Evolutionary conservation across 2,797 vertebrate species (phyloP), one percentile per base, ranked within the genome.

Genomic region (Cetoscarus ocellatus): DNA sequence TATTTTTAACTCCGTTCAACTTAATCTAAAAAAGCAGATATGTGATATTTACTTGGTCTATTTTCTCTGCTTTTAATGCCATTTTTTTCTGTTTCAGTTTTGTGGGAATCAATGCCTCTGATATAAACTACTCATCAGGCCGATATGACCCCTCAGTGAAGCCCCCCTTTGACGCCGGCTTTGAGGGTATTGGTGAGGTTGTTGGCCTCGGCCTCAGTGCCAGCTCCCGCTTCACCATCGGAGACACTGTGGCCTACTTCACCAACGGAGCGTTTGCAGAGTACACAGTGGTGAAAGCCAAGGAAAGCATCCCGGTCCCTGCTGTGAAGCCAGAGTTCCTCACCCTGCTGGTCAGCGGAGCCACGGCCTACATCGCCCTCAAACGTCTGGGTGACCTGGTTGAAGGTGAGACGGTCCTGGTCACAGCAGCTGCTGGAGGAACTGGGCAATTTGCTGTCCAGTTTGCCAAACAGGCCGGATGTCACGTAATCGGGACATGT

Each of bases 401-500:
- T 13, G 84, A 95, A 89, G 96, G 95, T 43, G 91, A 96, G 87
- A 97, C 92, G 0, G 96, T 98, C 54, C 83, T 98, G 87, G 96
- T 98, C 83, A 98, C 97, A 0, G 97, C 97, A 0, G 96, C 97
- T 0, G 96, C 97, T 0, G 97, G 97, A 59, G 97, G 97, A 38
- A 98, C 97, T 0, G 97, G 97, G n/a, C 97, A 98, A 91, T 97
- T 98, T 0, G 97, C 97, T 0, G 96, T 98, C 79, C 97, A 98
- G 91, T 94, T 98, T 18, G 94, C 96, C 63, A 98, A 97, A 81
- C 92, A 80, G 67, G 96, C 96, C 3, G 95, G 95, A 45, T 98
- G 98, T 86, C 97, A 96, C 5, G 95, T 98, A 34, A 93, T 97
- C 18, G 98, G 97, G 42, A 98, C 97, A 62, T 98, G 97, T 69